Evolutionary conservation across 2,113 vertebrate species (phyloP).

Genomic region (Cairina moschata): DNA sequence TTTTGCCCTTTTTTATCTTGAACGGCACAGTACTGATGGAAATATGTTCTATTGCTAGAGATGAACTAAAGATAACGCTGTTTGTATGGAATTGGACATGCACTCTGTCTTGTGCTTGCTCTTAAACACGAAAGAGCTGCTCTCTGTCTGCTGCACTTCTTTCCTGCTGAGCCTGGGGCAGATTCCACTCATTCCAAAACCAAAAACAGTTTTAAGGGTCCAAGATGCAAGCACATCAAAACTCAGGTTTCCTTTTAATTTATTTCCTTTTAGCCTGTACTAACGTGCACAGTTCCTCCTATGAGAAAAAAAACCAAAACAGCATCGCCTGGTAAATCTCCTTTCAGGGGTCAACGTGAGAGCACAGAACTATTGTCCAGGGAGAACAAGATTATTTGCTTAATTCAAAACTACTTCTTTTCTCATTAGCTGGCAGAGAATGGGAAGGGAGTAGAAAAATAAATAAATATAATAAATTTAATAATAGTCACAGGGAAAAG

Average conservation of each 20-base stretch:
- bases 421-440: conserved; percentile 39
- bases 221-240: conserved; percentile 45
- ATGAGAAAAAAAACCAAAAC: conserved; percentile 22
- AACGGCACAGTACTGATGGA: background rate
- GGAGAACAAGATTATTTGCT: conserved; percentile 32
- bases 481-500: conserved; percentile 49
- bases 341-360: conserved; percentile 26
- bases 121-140: conserved; percentile 3
- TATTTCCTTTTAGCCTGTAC: conserved; percentile 27
- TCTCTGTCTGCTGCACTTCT: background rate
- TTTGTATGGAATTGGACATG: conserved; percentile 6
- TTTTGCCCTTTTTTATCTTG: background rate
- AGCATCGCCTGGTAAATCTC: conserved; percentile 52
- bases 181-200: conserved; percentile 60
- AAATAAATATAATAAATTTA: conserved; percentile 55
- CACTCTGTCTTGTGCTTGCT: background rate
- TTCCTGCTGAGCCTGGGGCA: conserved; percentile 31
- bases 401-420: conserved; percentile 53
- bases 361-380: conserved; percentile 18
- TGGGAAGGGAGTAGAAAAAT: conserved; percentile 33
- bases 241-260: conserved; percentile 34
- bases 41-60: background rate
- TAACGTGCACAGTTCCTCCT: conserved; percentile 4
- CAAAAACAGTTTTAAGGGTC: conserved; percentile 4
- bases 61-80: conserved; percentile 21